These are phyloP conservation scores for Saguinus imperator DNA, from an alignment of 2,113 vertebrate genomes.

Conservation along the genomic window DNA sequence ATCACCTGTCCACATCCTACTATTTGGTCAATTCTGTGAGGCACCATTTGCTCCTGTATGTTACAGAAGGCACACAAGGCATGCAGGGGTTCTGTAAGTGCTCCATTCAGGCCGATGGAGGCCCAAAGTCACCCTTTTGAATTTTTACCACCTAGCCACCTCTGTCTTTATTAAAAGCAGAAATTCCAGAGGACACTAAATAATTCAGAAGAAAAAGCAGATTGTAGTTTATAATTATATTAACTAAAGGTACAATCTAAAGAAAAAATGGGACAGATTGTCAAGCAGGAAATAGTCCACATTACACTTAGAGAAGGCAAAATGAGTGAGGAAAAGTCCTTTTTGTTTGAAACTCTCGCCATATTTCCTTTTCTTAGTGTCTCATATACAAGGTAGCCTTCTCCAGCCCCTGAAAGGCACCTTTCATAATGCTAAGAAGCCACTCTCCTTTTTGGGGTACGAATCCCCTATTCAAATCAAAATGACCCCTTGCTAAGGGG, in stretches of 20 bases:
- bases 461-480: constrained; percentile 24
- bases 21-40: not conserved
- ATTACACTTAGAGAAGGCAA: not conserved
- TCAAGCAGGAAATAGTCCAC: constrained; percentile 1
- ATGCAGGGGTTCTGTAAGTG: not conserved
- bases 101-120: not conserved
- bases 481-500: not conserved
- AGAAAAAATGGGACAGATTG: constrained; percentile 24
- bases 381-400: not conserved
- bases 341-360: constrained; percentile 23
- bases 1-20: not conserved
- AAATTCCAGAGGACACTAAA: constrained; percentile 5
- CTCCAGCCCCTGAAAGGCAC: not conserved
- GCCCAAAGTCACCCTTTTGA: not conserved
- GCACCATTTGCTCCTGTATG: not conserved
- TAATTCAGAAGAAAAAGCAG: not conserved
- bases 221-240: constrained; percentile 17
- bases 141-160: not conserved
- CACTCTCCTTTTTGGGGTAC: not conserved
- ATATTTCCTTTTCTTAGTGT: not conserved
- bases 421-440: constrained; percentile 28
- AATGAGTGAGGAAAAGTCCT: not conserved
- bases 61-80: not conserved
- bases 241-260: constrained; percentile 11
- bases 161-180: constrained; percentile 2